Evolutionary conservation across 1,140 invertebrate species (phyloP).

Genomic region (Latrodectus geometricus): DNA sequence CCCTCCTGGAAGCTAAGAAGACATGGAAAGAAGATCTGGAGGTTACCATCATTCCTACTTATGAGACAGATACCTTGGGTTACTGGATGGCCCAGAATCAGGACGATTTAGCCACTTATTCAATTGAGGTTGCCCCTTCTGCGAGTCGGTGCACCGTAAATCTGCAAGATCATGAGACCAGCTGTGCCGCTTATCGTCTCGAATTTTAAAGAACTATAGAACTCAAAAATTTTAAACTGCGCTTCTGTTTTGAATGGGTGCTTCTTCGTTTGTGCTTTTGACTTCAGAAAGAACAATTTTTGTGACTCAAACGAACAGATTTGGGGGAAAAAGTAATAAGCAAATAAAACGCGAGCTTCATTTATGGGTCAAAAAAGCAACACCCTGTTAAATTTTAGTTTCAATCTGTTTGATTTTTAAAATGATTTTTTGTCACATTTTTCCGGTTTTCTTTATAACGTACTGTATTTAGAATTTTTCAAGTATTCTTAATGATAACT

Average conservation of each 20-base stretch:
- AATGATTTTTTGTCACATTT: background rate
- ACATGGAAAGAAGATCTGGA: slow-evolving; percentile 95
- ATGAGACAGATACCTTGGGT: slow-evolving; percentile 94
- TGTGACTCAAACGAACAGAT: slow-evolving; percentile 5
- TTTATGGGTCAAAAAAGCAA: background rate
- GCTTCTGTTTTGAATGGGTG: slow-evolving; percentile 60
- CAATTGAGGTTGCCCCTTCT: slow-evolving; percentile 95
- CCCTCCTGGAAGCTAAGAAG: slow-evolving; percentile 94
- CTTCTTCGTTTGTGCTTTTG: slow-evolving; percentile 49
- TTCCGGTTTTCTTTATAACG: slow-evolving; percentile 45
- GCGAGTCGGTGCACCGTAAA: slow-evolving; percentile 97
- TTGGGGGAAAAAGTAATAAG: background rate
- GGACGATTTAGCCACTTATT: slow-evolving; percentile 87
- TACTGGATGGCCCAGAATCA: slow-evolving; percentile 97
- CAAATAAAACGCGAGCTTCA: background rate
- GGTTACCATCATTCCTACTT: slow-evolving; percentile 97
- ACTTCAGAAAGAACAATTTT: slow-evolving; percentile 19
- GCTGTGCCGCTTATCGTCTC: slow-evolving; percentile 94
- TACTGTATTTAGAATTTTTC: background rate
- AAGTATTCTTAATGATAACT: background rate
- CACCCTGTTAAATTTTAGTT: background rate
- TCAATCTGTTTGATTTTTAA: background rate
- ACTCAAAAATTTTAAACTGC: slow-evolving; percentile 22
- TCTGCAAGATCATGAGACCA: slow-evolving; percentile 96
- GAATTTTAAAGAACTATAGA: slow-evolving; percentile 81